Percentiles rank a stretch among this genome's conserved stretches.
These are phyloP conservation scores for Epsilonema sp. DNA, from an alignment of 2,888 invertebrate species.

Conservation along the genomic window DNA sequence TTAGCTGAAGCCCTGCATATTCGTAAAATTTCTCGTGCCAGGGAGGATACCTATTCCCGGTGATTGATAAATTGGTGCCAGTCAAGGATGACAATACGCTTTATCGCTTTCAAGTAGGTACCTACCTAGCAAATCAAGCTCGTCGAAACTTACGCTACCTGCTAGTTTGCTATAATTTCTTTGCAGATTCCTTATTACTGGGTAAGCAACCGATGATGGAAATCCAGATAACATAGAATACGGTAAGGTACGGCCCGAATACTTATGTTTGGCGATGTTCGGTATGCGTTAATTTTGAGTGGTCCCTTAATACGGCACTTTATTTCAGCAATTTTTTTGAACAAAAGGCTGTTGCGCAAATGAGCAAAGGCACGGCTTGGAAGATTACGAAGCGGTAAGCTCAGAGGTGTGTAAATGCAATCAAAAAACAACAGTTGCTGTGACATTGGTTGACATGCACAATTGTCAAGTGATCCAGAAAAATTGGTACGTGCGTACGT, in stretches of 20 bases:
- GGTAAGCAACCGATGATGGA: too few species aligned
- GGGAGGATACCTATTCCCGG: constrained; percentile 95
- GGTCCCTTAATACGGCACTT: too few species aligned
- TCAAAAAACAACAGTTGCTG: too few species aligned
- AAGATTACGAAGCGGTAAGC: constrained; percentile 68
- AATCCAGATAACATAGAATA: constrained; percentile 90
- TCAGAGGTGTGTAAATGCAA: too few species aligned
- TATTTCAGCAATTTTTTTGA: constrained; percentile 68
- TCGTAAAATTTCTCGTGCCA: constrained; percentile 84
- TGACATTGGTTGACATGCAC: too few species aligned
- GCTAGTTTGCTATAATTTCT: too few species aligned
- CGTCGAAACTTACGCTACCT: too few species aligned
- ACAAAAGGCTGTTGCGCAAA: constrained; percentile 77
- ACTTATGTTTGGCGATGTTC: constrained; percentile 40
- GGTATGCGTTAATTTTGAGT: too few species aligned
- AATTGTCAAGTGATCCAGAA: too few species aligned
- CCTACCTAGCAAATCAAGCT: too few species aligned
- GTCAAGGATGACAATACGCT: constrained; percentile 92
- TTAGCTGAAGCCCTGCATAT: constrained; percentile 76
- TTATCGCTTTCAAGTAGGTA: constrained; percentile 85
- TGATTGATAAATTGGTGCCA: constrained; percentile 60
- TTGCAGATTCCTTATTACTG: constrained; percentile 81
- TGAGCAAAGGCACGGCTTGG: constrained; percentile 84
- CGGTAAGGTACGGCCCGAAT: constrained; percentile 43
- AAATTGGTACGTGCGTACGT: too few species aligned